Evolutionary conservation across 2,797 vertebrate species (phyloP).

Genomic region (Lutjanus argentimaculatus): DNA sequence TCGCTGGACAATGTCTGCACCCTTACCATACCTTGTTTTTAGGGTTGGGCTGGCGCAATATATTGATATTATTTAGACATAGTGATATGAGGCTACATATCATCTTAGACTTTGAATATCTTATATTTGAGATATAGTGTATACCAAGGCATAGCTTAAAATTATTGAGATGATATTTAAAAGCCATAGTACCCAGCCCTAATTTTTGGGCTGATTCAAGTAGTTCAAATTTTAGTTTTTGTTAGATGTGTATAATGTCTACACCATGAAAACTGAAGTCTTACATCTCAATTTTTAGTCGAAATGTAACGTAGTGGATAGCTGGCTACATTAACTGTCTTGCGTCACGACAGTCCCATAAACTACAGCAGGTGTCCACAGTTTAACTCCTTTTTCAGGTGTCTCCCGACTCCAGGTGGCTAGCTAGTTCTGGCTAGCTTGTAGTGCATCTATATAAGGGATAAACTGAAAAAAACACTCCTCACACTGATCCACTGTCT

Average conservation of each 20-base stretch:
- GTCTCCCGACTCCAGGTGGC: slow-evolving; percentile 2
- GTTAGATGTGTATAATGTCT: neutral
- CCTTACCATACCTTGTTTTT: too few relatives aligned
- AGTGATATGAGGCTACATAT: too few relatives aligned
- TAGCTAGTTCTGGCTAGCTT: neutral
- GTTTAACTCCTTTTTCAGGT: neutral
- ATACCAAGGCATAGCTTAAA: too few relatives aligned
- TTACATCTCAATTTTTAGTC: neutral
- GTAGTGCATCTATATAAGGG: neutral
- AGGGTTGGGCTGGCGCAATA: too few relatives aligned
- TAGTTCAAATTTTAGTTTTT: neutral
- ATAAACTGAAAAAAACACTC: neutral
- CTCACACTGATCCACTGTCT: neutral
- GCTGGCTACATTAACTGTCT: neutral
- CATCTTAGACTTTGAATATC: too few relatives aligned
- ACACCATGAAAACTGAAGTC: neutral
- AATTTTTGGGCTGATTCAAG: neutral
- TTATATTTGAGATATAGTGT: too few relatives aligned
- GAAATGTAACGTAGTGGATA: neutral
- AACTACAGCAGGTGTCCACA: neutral
- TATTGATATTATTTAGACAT: too few relatives aligned
- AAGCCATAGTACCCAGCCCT: too few relatives aligned
- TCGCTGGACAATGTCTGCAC: too few relatives aligned
- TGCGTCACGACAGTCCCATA: neutral
- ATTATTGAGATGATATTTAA: too few relatives aligned